Base-by-base conservation (phyloP, 2,113 vertebrate genomes). In the Python bivittatus region DNA sequence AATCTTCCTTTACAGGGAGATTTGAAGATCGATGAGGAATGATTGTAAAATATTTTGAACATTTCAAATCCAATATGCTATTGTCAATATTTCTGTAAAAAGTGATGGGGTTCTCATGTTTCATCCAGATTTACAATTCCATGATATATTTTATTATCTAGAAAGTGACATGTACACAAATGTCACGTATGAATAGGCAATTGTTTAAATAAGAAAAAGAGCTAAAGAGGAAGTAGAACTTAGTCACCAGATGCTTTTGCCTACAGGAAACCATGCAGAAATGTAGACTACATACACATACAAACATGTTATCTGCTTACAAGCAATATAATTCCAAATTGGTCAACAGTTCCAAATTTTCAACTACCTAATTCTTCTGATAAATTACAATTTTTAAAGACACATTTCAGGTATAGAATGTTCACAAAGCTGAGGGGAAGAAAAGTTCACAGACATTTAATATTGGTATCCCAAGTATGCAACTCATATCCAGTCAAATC, bases 331-430 rank as follows among this genome's bases (percentile, higher is more conserved):
- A 72, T 96, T 48, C 60, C 93, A 6, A 48, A 48, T 48, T 48
- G 48, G 4, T 48, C 79, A 94, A 72, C 96, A 44, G 58, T 88
- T 90, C 58, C 95, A 94, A 38, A 22, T 53, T 86, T 1, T 56
- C 27, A 86, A 15, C 53, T 53, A 53, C 22, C 27, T 6, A 22
- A 33, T n/a, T 33, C 94, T 90, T 29, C 20, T 95, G 90, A 88
- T 93, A 95, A 20, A 29, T 29, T 56, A 12, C 52, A 54, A 86
- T 53, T 33, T 56, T 56, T 20, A 54, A 86, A 86, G 2, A 29
- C 27, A 42, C 6, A 23, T 61, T 88, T 88, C 20, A 42, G 38
- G 42, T 44, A 23, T 15, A 6, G 85, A 86, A 48, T 48, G 48
- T 48, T 48, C 48, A 44, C 22, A 88, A 38, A 88, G 56, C 22